Conservation (phyloP, 2,888 invertebrate species). For the Tachina fera region DNA sequence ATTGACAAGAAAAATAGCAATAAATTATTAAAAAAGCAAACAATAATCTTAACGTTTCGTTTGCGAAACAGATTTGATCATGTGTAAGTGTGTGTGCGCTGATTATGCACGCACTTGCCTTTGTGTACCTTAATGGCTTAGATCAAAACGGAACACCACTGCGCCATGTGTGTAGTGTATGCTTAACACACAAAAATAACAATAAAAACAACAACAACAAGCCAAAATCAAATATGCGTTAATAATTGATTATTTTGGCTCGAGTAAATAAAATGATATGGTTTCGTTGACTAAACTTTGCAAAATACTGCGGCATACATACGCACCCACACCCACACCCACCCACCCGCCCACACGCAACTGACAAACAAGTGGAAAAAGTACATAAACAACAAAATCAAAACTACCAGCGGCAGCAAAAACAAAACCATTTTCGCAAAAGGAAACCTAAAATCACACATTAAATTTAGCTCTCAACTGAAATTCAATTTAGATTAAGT, state of each 20-base stretch:
- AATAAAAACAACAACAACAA: slow-evolving; percentile 31
- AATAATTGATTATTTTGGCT: slow-evolving; percentile 74
- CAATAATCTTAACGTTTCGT: slow-evolving; percentile 28
- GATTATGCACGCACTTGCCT: slow-evolving; percentile 57
- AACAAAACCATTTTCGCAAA: neutral
- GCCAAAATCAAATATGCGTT: slow-evolving; percentile 72
- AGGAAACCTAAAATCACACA: slow-evolving; percentile 25
- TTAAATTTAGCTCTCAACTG: slow-evolving; percentile 49
- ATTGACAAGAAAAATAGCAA: slow-evolving; percentile 1
- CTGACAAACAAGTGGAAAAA: slow-evolving; percentile 43
- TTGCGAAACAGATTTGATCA: slow-evolving; percentile 36
- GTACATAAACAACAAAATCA: slow-evolving; percentile 26
- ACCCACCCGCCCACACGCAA: slow-evolving; percentile 1
- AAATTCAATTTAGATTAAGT: slow-evolving; percentile 39
- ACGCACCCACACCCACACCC: neutral
- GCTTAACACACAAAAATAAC: slow-evolving; percentile 48
- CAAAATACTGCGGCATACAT: neutral
- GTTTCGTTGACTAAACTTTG: slow-evolving; percentile 50
- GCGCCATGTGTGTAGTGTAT: slow-evolving; percentile 23
- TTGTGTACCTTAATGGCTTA: slow-evolving; percentile 22
- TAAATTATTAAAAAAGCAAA: slow-evolving; percentile 18
- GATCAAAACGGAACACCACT: slow-evolving; percentile 3
- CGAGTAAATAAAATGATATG: slow-evolving; percentile 68
- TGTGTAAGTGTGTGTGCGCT: slow-evolving; percentile 3
- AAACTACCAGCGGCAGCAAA: slow-evolving; percentile 42